Evolutionary conservation across 2,888 invertebrate species (phyloP), one percentile per base, ranked within the genome.

Genomic region (Geophilus truncorum): DNA sequence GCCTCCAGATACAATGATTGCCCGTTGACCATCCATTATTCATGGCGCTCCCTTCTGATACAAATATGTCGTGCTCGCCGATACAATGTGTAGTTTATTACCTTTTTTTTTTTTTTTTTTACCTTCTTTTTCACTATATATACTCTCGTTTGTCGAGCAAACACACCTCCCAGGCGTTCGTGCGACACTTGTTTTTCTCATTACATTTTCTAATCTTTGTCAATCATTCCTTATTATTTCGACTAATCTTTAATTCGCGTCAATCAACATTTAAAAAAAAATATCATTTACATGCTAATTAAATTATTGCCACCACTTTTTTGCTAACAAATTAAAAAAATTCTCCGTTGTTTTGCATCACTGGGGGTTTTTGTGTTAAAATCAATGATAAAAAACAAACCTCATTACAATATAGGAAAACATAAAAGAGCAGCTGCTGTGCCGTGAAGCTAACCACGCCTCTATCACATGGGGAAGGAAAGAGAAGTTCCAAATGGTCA

Each of bases 11-110:
- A 70, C 70, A 70, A 51, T 70, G 70, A 70, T 70, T 70, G 25
- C 70, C 70, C 70, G 70, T 70, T 70, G 70, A 70, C 70, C 70
- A 70, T 70, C 70, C 70, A 70, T 70, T 70, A 70, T 70, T 70
- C 70, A 70, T 70, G 70, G 70, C 70, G 28, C 25, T 70, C 70
- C 28, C 70, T 25, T 70, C 28, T 70, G 25, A 70, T 70, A 70
- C 70, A 70, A 70, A 70, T 70, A 25, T 70, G 25, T 70, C 70
- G 70, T 70, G 70, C 23, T 25, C 9, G 70, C 70, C 70, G n/a
- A 25, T 28, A 70, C 70, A 70, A 45, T 25, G 28, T 70, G 25
- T 70, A 25, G 70, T 70, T 70, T 70, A 70, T 70, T 70, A 70
- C 70, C 10, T 28, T 25, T n/a, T 5, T 70, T 25, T 62, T 62